A percentile compares a stretch with the other conserved stretches of the same genome.
Evolutionary conservation across 2,888 invertebrate genomes (phyloP).

Genomic region (Eupithecia vulgata): DNA sequence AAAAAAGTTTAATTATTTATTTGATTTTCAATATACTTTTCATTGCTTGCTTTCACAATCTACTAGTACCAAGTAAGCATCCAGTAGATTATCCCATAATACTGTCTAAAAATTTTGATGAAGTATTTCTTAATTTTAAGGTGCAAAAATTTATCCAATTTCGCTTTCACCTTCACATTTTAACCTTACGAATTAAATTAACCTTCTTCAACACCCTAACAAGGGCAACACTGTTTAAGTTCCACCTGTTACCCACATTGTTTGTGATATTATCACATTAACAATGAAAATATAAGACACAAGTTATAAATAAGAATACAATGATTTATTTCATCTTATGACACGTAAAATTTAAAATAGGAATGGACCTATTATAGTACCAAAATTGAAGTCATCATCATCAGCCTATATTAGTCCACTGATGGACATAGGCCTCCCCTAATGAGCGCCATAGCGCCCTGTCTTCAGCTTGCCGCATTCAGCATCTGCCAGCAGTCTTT

Average conservation of each 20-base stretch:
- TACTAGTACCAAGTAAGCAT: not conserved
- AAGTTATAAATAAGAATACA: not conserved
- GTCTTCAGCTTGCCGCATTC: too few relatives aligned
- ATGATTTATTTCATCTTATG: not conserved
- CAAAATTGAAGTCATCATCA: too few relatives aligned
- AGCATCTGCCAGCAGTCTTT: too few relatives aligned
- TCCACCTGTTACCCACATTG: conserved; percentile 25
- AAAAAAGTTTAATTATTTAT: too few relatives aligned
- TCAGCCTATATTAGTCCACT: too few relatives aligned
- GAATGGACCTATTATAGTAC: too few relatives aligned
- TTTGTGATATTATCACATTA: conserved; percentile 1
- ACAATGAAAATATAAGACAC: not conserved
- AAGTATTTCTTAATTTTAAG: not conserved
- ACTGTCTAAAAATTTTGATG: not conserved
- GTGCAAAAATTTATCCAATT: not conserved
- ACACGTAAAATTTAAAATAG: not conserved
- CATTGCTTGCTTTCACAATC: not conserved
- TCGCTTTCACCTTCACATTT: conserved; percentile 8
- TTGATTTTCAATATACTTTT: not conserved
- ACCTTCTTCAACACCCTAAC: conserved; percentile 24
- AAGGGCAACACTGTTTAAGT: conserved; percentile 21
- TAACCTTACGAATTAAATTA: conserved; percentile 2
- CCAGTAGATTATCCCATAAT: not conserved
- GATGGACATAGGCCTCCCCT: too few relatives aligned
- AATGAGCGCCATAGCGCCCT: too few relatives aligned